Percentiles rank a stretch among this genome's conserved stretches.
phyloP scores from a whole-genome alignment of 2,888 invertebrate species.

The Dascillus cervinus region DNA sequence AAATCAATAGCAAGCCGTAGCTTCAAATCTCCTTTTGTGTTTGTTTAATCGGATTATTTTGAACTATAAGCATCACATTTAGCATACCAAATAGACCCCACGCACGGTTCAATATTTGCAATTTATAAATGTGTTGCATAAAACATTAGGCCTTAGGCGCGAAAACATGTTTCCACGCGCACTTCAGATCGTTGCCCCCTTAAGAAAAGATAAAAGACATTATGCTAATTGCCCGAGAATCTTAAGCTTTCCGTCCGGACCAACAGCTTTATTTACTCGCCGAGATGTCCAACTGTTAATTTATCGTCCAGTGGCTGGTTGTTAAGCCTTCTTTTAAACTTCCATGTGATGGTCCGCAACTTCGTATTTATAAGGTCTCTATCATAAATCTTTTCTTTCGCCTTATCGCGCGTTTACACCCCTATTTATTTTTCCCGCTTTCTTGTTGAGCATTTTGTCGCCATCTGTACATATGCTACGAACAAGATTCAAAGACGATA shows the following conservation, averaged over 20 bases:
- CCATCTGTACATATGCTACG: conserved; percentile 11
- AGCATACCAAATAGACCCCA: no score
- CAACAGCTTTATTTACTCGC: conserved; percentile 14
- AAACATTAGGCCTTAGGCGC: conserved; percentile 14
- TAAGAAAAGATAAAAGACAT: conserved; percentile 15
- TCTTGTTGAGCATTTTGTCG: conserved; percentile 18
- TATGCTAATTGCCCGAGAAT: conserved; percentile 17
- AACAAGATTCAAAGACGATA: conserved; percentile 2
- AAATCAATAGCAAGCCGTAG: no score
- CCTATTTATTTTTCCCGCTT: conserved; percentile 18
- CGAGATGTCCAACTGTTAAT: conserved; percentile 10
- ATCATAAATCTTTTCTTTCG: conserved; percentile 22
- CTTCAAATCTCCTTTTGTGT: no score
- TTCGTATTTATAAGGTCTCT: conserved; percentile 18
- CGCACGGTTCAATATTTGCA: no score
- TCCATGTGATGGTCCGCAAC: conserved; percentile 14
- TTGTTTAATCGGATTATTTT: no score
- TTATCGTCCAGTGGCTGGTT: conserved; percentile 10
- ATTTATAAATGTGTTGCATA: no score
- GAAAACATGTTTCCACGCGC: conserved; percentile 11
- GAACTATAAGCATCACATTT: no score
- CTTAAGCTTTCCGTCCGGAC: conserved; percentile 7
- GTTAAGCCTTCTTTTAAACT: conserved; percentile 8
- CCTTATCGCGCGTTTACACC: conserved; percentile 22
- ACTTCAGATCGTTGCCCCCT: conserved; percentile 13